Evolutionary conservation across 2,888 invertebrate genomes (phyloP).

Genomic region (Ophonus ardosiacus): DNA sequence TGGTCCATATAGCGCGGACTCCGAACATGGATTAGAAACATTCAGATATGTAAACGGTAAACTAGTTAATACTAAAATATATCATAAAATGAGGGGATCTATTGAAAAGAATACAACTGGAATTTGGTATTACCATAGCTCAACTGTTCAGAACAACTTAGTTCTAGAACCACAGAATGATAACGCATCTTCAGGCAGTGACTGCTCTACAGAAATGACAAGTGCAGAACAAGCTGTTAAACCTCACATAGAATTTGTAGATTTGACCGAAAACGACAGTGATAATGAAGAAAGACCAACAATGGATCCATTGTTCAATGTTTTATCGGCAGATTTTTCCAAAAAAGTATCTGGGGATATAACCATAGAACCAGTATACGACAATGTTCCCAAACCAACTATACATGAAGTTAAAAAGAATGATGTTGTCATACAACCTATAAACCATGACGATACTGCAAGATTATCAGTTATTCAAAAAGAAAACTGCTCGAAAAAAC

Average conservation of each 20-base stretch:
- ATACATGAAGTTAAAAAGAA: not conserved
- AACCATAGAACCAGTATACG: slow-evolving; percentile 54
- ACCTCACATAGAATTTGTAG: slow-evolving; percentile 63
- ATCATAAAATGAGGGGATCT: slow-evolving; percentile 70
- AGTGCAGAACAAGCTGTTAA: slow-evolving; percentile 60
- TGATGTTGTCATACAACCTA: slow-evolving; percentile 44
- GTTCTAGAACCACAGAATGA: slow-evolving; percentile 46
- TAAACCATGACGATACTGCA: slow-evolving; percentile 2
- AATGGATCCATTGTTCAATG: slow-evolving; percentile 57
- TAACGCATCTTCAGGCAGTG: slow-evolving; percentile 8
- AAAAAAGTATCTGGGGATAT: slow-evolving; percentile 52
- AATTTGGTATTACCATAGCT: slow-evolving; percentile 65
- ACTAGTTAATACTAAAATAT: slow-evolving; percentile 70
- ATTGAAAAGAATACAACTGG: slow-evolving; percentile 62
- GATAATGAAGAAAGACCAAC: slow-evolving; percentile 56
- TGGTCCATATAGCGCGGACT: slow-evolving; percentile 72
- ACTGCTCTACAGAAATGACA: slow-evolving; percentile 33
- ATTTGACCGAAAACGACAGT: slow-evolving; percentile 67
- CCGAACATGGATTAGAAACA: slow-evolving; percentile 71
- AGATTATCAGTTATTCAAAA: not conserved
- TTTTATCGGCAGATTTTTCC: slow-evolving; percentile 57
- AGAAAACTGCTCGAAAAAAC: slow-evolving; percentile 38
- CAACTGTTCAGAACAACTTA: slow-evolving; percentile 48
- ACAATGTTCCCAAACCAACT: not conserved
- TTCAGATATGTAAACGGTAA: slow-evolving; percentile 71